A percentile compares a stretch with the other conserved stretches of the same genome.
phyloP scores from a whole-genome alignment of 2,888 invertebrate species.

The Atethmia centrago region DNA sequence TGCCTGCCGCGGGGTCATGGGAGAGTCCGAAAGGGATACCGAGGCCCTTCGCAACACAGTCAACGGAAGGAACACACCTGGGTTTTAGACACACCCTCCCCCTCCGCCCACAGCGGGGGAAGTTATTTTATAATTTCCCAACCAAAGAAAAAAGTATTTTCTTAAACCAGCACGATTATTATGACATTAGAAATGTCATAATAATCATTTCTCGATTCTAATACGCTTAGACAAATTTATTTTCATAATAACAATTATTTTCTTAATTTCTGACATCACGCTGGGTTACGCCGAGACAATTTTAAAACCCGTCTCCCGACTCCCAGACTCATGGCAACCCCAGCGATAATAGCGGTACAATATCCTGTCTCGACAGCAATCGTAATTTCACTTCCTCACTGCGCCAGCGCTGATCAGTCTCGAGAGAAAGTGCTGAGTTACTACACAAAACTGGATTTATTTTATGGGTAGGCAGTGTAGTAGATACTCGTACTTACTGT shows the following conservation, averaged over 20 bases:
- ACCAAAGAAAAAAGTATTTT: too few species aligned
- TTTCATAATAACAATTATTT: not conserved
- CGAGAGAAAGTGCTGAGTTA: slow-evolving; percentile 57
- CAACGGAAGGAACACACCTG: too few species aligned
- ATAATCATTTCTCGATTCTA: not conserved
- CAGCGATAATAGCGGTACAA: slow-evolving; percentile 47
- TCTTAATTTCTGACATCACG: not conserved
- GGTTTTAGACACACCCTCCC: too few species aligned
- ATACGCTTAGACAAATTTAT: not conserved
- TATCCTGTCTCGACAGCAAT: slow-evolving; percentile 55
- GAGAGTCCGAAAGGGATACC: too few species aligned
- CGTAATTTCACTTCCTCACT: slow-evolving; percentile 63
- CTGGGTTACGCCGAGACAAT: not conserved
- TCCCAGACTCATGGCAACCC: not conserved
- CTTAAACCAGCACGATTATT: not conserved
- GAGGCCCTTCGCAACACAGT: too few species aligned
- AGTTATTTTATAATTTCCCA: too few species aligned
- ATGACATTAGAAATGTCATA: too few species aligned
- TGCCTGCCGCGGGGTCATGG: too few species aligned
- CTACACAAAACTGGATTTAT: slow-evolving; percentile 51
- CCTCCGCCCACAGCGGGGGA: too few species aligned
- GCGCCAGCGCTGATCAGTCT: slow-evolving; percentile 42
- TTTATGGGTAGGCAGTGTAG: not conserved
- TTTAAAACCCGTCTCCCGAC: not conserved
- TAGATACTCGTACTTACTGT: not conserved